Percentiles rank a stretch among this genome's conserved stretches.
Conservation (phyloP, 2,888 invertebrate genomes). For the Anorthoa munda region DNA sequence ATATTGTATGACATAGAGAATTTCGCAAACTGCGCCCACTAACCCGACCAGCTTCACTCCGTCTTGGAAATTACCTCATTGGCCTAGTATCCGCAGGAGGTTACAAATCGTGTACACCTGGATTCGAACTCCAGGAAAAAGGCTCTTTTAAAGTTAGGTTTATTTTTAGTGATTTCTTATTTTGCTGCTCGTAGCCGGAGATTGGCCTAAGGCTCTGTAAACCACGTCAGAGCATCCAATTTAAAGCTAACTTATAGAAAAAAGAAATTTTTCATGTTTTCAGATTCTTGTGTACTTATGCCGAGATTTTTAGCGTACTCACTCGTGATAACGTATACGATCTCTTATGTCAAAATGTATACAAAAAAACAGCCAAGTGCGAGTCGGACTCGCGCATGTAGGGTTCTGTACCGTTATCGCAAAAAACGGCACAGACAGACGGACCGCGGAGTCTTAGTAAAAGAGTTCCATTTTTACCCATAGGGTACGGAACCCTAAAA, state of each 20-base stretch:
- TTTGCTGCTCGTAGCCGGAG: not conserved
- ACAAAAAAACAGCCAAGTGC: no score
- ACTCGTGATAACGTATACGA: no score
- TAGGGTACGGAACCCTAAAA: no score
- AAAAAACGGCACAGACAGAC: no score
- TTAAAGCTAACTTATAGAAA: not conserved
- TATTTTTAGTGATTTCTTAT: not conserved
- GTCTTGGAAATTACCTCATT: conserved; percentile 50
- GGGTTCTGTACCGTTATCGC: no score
- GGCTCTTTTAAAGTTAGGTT: not conserved
- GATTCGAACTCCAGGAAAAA: conserved; percentile 1
- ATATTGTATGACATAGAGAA: conserved; percentile 60
- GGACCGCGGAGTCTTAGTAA: no score
- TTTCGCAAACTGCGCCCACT: conserved; percentile 42
- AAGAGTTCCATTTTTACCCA: no score
- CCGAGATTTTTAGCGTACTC: no score
- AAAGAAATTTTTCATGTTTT: no score
- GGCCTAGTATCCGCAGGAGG: conserved; percentile 16
- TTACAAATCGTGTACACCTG: conserved; percentile 35
- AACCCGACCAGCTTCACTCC: conserved; percentile 46
- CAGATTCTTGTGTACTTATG: no score
- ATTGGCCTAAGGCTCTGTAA: not conserved
- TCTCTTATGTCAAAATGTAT: no score
- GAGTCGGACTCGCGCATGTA: no score
- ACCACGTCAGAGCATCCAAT: not conserved